Percentiles rank a stretch among this genome's conserved stretches.
These are phyloP conservation scores for Nyctibius bracteatus DNA, from an alignment of 2,113 vertebrate genomes.

Conservation along the genomic window DNA sequence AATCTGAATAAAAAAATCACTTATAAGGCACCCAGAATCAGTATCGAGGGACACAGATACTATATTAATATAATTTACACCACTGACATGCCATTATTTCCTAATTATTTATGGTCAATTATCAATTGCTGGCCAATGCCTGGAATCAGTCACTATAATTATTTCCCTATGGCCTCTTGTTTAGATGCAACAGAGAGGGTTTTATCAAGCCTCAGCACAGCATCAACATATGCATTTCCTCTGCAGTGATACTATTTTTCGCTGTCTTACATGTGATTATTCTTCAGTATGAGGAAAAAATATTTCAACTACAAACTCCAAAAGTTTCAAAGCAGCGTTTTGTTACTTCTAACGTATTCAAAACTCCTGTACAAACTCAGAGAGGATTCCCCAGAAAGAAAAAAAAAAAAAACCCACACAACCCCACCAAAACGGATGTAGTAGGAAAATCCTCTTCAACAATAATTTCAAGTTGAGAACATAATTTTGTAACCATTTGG, in stretches of 20 bases:
- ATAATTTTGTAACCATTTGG: not conserved
- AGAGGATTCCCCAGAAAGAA: not conserved
- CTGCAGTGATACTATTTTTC: not conserved
- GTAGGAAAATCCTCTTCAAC: not conserved
- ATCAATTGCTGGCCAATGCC: conserved; percentile 72
- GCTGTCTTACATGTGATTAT: not conserved
- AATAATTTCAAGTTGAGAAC: not conserved
- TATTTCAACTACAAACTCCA: not conserved
- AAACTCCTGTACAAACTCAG: not conserved
- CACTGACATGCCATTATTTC: conserved; percentile 29
- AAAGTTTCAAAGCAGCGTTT: not conserved
- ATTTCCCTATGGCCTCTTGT: conserved; percentile 48
- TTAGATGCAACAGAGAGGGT: conserved; percentile 18
- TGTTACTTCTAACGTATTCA: not conserved
- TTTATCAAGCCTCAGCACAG: not conserved
- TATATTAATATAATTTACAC: conserved; percentile 66
- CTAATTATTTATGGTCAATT: conserved; percentile 75
- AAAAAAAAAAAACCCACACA: not conserved
- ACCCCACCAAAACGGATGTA: not conserved
- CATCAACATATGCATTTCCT: not conserved
- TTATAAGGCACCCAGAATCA: conserved; percentile 56
- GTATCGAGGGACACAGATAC: conserved; percentile 49
- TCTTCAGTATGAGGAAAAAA: not conserved
- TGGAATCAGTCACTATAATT: conserved; percentile 70
- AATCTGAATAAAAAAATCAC: conserved; percentile 69